Conservation (phyloP, 2,113 vertebrate species). For the Brevimyrus niger region DNA sequence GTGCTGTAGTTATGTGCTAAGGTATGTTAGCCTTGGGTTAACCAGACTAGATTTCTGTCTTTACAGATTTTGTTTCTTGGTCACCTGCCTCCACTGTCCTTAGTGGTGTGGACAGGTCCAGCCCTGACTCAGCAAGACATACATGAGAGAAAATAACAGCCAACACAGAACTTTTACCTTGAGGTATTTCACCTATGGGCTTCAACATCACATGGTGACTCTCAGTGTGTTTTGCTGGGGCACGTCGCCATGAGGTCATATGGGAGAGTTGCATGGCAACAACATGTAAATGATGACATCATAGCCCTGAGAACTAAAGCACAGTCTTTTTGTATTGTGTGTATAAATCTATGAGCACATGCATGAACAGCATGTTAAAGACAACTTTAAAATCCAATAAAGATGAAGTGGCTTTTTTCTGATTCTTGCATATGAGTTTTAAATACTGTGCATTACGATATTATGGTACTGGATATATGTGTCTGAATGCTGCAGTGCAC, state of each 20-base stretch:
- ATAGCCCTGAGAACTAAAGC: not conserved
- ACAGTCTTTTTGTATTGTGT: not conserved
- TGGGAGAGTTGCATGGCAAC: not conserved
- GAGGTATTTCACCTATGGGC: not conserved
- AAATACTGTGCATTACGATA: not conserved
- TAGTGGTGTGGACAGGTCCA: not conserved
- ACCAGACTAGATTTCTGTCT: not conserved
- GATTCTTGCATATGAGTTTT: not conserved
- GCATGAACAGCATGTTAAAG: not conserved
- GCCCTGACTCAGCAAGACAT: not conserved
- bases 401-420: not conserved
- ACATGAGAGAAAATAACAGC: not conserved
- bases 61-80: not conserved
- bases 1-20: not conserved
- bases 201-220: too few species aligned
- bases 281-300: not conserved
- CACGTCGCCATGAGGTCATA: not conserved
- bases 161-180: not conserved
- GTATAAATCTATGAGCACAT: not conserved
- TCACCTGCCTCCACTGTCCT: not conserved
- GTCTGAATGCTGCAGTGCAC: not conserved
- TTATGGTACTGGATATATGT: not conserved
- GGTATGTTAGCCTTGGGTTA: not conserved
- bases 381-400: not conserved
- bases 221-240: not conserved